phyloP scores from a whole-genome alignment of 1,140 invertebrate genomes.

The Rhopalosiphum maidis region DNA sequence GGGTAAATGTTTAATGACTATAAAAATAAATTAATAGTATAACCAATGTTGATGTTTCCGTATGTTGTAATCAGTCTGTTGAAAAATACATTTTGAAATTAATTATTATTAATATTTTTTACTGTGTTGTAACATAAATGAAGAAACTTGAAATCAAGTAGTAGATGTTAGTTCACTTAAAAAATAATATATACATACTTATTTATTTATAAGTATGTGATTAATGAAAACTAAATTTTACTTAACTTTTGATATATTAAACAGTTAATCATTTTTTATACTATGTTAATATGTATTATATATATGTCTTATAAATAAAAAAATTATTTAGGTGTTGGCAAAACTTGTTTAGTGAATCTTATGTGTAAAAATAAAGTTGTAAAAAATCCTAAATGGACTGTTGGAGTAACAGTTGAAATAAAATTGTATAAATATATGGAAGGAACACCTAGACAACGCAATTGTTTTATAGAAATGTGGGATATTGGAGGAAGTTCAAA shows the following conservation, averaged over 20 bases:
- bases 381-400: slow-evolving; percentile 87
- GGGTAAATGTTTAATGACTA: slow-evolving; percentile 67
- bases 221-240: neutral
- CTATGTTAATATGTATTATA: neutral
- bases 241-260: neutral
- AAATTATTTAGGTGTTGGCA: slow-evolving; percentile 80
- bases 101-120: neutral
- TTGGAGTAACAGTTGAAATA: slow-evolving; percentile 94
- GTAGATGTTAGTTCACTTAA: neutral
- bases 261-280: neutral
- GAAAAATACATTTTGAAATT: neutral
- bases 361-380: slow-evolving; percentile 88
- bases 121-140: neutral
- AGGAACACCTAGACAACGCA: slow-evolving; percentile 87
- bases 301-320: neutral
- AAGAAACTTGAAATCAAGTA: neutral
- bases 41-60: neutral
- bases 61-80: neutral
- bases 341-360: slow-evolving; percentile 91
- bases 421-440: slow-evolving; percentile 95
- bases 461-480: slow-evolving; percentile 95
- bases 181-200: neutral
- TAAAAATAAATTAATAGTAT: neutral
- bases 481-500: slow-evolving; percentile 93
- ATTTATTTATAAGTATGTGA: neutral